Conservation (phyloP, 2,113 vertebrate genomes). For the Colossoma macropomum region DNA sequence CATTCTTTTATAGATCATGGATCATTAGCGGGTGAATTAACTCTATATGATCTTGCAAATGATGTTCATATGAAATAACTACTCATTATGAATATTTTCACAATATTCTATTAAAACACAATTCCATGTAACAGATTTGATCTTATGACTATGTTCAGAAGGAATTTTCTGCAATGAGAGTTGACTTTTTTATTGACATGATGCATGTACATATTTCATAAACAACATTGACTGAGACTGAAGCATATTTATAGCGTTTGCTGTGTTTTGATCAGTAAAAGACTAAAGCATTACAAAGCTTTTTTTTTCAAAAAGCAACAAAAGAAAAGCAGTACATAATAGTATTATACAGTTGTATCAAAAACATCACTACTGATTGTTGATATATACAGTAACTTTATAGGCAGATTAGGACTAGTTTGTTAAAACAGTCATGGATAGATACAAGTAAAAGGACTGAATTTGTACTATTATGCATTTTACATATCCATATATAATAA, state of each 20-base stretch:
- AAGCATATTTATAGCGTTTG: constrained; percentile 55
- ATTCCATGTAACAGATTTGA: neutral
- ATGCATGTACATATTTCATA: constrained; percentile 41
- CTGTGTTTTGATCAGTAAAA: constrained; percentile 10
- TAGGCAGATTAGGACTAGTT: constrained; percentile 36
- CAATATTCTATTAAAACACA: neutral
- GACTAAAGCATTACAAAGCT: neutral
- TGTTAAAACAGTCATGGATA: constrained; percentile 14
- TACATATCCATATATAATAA: constrained; percentile 50
- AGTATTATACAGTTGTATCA: constrained; percentile 4
- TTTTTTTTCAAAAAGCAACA: neutral
- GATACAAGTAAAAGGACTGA: constrained; percentile 33
- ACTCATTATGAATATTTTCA: neutral
- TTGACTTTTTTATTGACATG: constrained; percentile 37
- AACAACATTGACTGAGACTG: constrained; percentile 4
- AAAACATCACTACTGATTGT: neutral
- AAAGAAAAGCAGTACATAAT: constrained; percentile 16
- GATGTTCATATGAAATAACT: neutral
- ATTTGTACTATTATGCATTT: constrained; percentile 28
- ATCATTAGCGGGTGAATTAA: neutral
- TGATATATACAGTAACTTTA: constrained; percentile 35
- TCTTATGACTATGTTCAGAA: neutral
- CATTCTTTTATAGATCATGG: neutral
- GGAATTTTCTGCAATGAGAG: neutral
- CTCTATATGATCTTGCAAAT: neutral